Conservation (phyloP, 2,113 vertebrate species). For the Alaudala cheleensis region DNA sequence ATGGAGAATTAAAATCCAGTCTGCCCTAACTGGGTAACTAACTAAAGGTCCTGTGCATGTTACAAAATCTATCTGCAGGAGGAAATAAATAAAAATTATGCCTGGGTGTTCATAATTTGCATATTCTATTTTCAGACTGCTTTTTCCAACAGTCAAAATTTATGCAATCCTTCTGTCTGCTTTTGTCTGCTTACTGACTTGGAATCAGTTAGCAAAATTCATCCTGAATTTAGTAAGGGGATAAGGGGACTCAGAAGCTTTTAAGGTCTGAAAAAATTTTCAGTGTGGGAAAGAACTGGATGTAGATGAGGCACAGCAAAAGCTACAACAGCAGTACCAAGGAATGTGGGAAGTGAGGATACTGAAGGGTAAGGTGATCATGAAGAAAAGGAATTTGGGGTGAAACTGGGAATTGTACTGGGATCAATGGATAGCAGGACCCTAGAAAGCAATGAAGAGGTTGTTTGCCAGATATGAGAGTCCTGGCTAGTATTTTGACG, state of each 20-base stretch:
- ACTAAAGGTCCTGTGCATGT: not conserved
- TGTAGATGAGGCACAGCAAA: not conserved
- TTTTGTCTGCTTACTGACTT: not conserved
- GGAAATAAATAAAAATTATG: not conserved
- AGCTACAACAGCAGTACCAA: not conserved
- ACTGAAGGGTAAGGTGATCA: not conserved
- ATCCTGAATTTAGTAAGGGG: not conserved
- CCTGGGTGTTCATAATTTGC: not conserved
- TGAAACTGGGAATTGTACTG: not conserved
- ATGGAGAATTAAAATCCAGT: not conserved
- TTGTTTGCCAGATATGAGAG: not conserved
- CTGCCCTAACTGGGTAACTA: not conserved
- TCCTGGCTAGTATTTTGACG: not conserved
- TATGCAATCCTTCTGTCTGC: not conserved
- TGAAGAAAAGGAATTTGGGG: not conserved
- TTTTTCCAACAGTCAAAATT: not conserved
- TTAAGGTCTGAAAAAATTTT: not conserved
- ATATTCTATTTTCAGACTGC: not conserved
- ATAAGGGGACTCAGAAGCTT: not conserved
- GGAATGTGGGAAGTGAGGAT: not conserved
- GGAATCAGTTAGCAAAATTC: not conserved
- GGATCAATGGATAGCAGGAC: not conserved
- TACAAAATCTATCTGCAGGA: not conserved
- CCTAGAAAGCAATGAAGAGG: not conserved
- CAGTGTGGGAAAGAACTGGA: not conserved